Conservation (phyloP, 2,888 invertebrate species). For the Hydrotaea diabolus region DNA sequence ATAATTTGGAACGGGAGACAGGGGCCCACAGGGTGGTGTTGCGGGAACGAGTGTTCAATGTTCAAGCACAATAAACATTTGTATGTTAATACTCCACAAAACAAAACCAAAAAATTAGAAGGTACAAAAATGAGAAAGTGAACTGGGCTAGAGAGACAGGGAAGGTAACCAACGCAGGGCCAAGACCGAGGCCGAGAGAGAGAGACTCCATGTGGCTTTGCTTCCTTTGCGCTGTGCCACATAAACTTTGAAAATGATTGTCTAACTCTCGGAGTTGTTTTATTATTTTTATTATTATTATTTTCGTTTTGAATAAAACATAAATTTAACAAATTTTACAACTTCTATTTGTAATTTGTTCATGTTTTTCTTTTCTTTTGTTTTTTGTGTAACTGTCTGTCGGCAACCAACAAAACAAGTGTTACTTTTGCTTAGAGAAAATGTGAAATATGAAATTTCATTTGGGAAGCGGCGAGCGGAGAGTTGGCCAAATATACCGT, state of each 20-base stretch:
- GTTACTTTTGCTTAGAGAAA: constrained; percentile 29
- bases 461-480: background rate
- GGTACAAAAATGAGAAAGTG: constrained; percentile 6
- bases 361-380: background rate
- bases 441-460: constrained; percentile 35
- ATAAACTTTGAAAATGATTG: constrained; percentile 25
- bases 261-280: constrained; percentile 19
- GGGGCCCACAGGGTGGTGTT: constrained; percentile 11
- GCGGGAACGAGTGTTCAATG: background rate
- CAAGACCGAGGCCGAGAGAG: background rate
- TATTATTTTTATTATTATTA: constrained; percentile 22
- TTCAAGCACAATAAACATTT: constrained; percentile 27
- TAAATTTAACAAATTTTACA: constrained; percentile 47
- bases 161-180: no score
- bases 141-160: background rate
- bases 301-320: constrained; percentile 29
- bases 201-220: constrained; percentile 28
- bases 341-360: constrained; percentile 33
- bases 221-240: constrained; percentile 18
- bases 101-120: constrained; percentile 8
- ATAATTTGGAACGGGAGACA: constrained; percentile 48
- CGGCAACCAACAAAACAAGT: constrained; percentile 11
- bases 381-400: background rate
- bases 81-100: constrained; percentile 44
- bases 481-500: background rate